Conservation (phyloP, 2,113 vertebrate genomes). For the Holacanthus passer region DNA sequence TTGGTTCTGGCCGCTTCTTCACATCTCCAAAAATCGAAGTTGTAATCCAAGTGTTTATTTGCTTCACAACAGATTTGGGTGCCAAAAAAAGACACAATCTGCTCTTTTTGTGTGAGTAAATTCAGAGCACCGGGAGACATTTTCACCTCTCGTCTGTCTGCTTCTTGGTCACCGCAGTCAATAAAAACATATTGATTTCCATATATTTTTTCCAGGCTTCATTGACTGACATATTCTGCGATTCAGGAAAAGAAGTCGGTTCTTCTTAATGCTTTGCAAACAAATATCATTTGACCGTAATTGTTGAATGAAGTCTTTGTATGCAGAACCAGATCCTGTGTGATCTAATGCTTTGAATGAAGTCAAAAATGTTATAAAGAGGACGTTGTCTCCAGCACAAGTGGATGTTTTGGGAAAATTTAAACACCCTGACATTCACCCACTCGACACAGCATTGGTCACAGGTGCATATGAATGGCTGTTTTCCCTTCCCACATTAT, state of each 20-base stretch:
- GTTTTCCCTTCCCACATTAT: conserved; percentile 36
- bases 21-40: not conserved
- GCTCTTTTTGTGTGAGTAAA: conserved; percentile 6
- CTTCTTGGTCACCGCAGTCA: conserved; percentile 14
- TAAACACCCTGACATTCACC: not conserved
- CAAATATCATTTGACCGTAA: not conserved
- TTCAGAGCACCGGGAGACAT: not conserved
- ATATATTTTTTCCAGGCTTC: not conserved
- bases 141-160: conserved; percentile 10
- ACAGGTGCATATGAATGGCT: conserved; percentile 26
- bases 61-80: not conserved
- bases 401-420: not conserved
- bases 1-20: conserved; percentile 9
- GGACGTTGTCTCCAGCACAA: not conserved
- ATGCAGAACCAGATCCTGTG: not conserved
- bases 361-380: conserved; percentile 1
- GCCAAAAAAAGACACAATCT: conserved; percentile 19
- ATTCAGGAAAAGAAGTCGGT: conserved; percentile 2
- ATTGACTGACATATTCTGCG: not conserved
- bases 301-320: not conserved
- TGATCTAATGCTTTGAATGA: not conserved
- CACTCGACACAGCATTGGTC: conserved; percentile 19
- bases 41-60: conserved; percentile 27
- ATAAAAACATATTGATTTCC: not conserved
- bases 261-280: not conserved